Base-by-base conservation (phyloP, 30 jellyfish, hydroid and myxozoan species). In the Mastigias papua region DNA sequence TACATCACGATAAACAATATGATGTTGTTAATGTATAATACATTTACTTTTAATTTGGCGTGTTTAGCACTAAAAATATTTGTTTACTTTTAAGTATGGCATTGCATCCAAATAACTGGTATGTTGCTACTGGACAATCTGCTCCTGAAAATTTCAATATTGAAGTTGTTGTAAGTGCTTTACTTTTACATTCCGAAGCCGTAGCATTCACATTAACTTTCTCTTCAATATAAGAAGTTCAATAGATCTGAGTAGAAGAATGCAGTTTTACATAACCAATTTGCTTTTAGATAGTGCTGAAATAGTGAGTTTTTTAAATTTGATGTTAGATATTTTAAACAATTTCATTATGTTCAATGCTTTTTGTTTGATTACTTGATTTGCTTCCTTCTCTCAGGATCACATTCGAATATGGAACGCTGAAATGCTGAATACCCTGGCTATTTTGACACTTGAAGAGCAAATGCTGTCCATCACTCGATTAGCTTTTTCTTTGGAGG, bases 371-470 rank as follows among this genome's bases (percentile, higher is more conserved):
- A 4, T 42, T 42, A 42, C 13, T 15, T 4, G 54, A 9, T 28
- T 46, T 11, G 20, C 4, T 8, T 32, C 28, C 48, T 1, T 68
- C 49, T 76, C 60, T 32, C 16, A 80, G 92, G 98, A 89, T 15
- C 98, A 94, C 82, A 78, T 94, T 27, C 34, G 97, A 46, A 89
- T 94, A 27, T 94, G 98, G 98, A 94, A 94, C 66, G 89, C 97
- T 2, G 91, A 94, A 17, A 67, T 71, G 79, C 84, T 94, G 72
- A 77, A 83, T 73, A 94, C 98, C 0, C 71, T 89, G 50, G 92
- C 96, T 34, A 79, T 89, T 34, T 71, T 94, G 27, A 28, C 81
- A 27, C 91, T 94, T n/a, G 97, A 94, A 34, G 96, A 82, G 32
- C 78, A 88, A 31, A 73, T 50, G 10, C 64, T 94, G 65, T 77